These are phyloP conservation scores for Stichopus chloronotus DNA, from an alignment of 35 echinoderm and acorn worm species.

Conservation along the genomic window DNA sequence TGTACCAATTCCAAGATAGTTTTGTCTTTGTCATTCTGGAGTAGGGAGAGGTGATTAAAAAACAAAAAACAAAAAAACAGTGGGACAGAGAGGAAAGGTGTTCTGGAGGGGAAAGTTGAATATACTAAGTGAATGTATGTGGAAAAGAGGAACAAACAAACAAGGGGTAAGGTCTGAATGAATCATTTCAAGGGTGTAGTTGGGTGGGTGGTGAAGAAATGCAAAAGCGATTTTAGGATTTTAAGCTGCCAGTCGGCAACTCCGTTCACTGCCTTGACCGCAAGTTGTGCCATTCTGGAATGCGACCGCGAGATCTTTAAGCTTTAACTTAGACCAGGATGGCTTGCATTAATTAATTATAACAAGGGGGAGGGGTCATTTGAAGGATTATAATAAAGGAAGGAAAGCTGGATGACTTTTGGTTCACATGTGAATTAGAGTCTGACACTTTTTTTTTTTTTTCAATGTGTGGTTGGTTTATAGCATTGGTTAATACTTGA, in stretches of 20 bases:
- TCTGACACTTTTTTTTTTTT: neutral
- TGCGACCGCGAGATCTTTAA: neutral
- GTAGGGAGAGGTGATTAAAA: neutral
- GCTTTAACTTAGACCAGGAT: neutral
- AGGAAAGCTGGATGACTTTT: neutral
- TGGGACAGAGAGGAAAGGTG: no score
- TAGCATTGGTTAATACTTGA: constrained; percentile 8
- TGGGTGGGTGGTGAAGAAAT: neutral
- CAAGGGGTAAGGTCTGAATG: neutral
- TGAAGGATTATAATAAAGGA: neutral
- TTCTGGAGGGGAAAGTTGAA: no score
- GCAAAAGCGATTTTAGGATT: neutral
- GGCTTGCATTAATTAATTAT: no score
- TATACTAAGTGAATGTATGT: neutral
- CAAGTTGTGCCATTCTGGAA: neutral
- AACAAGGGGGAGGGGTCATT: neutral
- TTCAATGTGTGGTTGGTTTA: neutral
- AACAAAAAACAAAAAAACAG: neutral
- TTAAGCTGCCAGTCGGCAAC: neutral
- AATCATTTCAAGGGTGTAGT: neutral
- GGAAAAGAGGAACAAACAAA: neutral
- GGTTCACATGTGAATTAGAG: neutral
- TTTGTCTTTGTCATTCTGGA: constrained; percentile 9
- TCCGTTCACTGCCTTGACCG: constrained; percentile 8
- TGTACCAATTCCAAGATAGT: constrained; percentile 25